Percentiles rank a stretch among this genome's conserved stretches.
These are phyloP conservation scores for Protodeltote pygarga DNA, from an alignment of 2,888 invertebrate species.

Conservation along the genomic window DNA sequence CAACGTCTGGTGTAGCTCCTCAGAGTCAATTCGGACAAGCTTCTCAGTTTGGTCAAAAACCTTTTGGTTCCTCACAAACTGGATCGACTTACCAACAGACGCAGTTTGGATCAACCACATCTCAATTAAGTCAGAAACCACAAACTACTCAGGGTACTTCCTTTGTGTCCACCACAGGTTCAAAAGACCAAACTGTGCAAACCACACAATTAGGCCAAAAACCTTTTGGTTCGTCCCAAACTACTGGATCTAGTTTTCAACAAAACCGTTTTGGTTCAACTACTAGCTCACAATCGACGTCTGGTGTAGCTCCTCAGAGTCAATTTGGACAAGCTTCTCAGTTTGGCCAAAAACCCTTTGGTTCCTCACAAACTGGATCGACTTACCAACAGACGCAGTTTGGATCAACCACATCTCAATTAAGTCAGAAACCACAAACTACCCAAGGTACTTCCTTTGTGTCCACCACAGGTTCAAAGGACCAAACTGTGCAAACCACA, in stretches of 20 bases:
- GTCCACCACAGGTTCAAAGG: no score
- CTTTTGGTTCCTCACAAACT: slow-evolving; percentile 2
- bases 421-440: slow-evolving; percentile 11
- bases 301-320: no score
- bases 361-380: slow-evolving; percentile 2
- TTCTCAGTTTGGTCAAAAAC: slow-evolving; percentile 15
- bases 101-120: slow-evolving; percentile 4
- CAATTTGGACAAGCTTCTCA: no score
- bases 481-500: no score
- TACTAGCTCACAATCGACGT: not conserved
- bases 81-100: slow-evolving; percentile 20
- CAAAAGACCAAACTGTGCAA: not conserved
- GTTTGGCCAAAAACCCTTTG: slow-evolving; percentile 14
- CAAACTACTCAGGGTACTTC: slow-evolving; percentile 3
- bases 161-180: not conserved
- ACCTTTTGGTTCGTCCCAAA: no score
- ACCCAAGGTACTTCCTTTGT: not conserved
- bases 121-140: slow-evolving; percentile 14
- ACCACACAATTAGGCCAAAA: not conserved
- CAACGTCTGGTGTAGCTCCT: not conserved
- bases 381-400: slow-evolving; percentile 9
- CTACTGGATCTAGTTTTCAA: slow-evolving; percentile 1
- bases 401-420: slow-evolving; percentile 7
- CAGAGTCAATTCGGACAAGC: slow-evolving; percentile 7
- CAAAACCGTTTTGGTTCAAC: slow-evolving; percentile 3